Percentiles rank a stretch among this genome's conserved stretches.
Conservation (phyloP, 2,113 vertebrate genomes). For the Heptranchias perlo region DNA sequence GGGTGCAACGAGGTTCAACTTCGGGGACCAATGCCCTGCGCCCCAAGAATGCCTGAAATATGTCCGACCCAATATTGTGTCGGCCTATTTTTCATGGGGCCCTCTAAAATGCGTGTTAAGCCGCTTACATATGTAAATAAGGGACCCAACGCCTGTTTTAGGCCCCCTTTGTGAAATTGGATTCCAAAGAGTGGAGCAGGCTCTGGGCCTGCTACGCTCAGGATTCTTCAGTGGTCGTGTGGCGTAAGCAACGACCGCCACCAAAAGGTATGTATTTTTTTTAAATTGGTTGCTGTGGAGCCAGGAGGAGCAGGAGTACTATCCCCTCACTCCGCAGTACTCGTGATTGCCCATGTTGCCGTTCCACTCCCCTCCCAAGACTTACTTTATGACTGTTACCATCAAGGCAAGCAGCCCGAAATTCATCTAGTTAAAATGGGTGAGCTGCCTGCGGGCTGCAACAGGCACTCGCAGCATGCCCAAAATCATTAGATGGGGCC, state of each 20-base stretch:
- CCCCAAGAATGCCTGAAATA: not conserved
- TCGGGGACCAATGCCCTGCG: not conserved
- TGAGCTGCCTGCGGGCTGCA: not conserved
- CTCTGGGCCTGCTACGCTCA: not conserved
- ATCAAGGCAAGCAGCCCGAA: not conserved
- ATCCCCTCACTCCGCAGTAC: not conserved
- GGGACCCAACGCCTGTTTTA: not conserved
- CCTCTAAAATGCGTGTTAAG: not conserved
- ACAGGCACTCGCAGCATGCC: not conserved
- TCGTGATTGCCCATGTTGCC: not conserved
- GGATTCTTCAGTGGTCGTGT: not conserved
- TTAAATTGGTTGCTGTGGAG: not conserved
- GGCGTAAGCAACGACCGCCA: not conserved
- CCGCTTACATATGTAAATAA: not conserved
- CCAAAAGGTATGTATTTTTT: not conserved
- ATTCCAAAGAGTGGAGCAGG: not conserved
- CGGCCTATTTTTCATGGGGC: not conserved
- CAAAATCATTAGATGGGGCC: not conserved
- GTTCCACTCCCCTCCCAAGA: not conserved
- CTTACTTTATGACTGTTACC: not conserved
- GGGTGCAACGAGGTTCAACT: not conserved
- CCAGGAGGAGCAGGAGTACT: not conserved
- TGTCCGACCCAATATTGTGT: not conserved
- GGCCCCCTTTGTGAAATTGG: not conserved
- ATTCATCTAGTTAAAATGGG: not conserved